Evolutionary conservation across 1,140 invertebrate genomes (phyloP), one percentile per base, ranked within the genome.

Genomic region (Psix sp.): DNA sequence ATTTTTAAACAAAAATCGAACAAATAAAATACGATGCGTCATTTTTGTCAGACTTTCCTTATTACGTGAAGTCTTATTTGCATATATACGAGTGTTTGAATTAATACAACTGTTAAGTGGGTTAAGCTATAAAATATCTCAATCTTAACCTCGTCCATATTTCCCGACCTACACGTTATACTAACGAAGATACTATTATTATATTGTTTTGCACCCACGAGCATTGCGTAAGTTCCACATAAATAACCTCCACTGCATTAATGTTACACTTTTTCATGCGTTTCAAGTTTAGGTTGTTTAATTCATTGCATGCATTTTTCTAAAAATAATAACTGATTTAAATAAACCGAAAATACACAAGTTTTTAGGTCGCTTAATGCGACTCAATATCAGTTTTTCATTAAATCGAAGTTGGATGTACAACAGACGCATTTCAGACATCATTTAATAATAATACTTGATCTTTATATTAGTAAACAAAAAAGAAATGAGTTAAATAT

Each of bases 61-160:
- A 9, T 33, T 51, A 33, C 21, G 42, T 38, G 43, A 29, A 46
- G 40, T 49, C 43, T 52, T 52, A 67, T 74, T 68, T 65, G 51
- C 57, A 74, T 74, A 38, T 39, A 46, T 24, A 59, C 17, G 49
- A 68, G 52, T 67, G 42, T 63, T 59, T 74, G 63, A 68, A 74
- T 74, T 74, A 67, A 74, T 67, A 54, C 57, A 9, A 45, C 52
- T 40, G 20, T 18, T 74, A 74, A 68, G 72, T 74, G 65, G 72
- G 72, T 74, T 74, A 74, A 63, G 51, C 65, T 74, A 39, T 74
- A 74, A 74, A 74, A 74, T 68, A 67, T 74, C 72, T 74, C 65
- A 74, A 74, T 65, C 63, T 74, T 65, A 74, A 74, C 72, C 72
- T 68, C 72, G 62, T 56, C 60, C 52, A 33, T 57, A 65, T 36